Conservation (phyloP, 2,113 vertebrate genomes). For the Tretioscincus oriximinensis region DNA sequence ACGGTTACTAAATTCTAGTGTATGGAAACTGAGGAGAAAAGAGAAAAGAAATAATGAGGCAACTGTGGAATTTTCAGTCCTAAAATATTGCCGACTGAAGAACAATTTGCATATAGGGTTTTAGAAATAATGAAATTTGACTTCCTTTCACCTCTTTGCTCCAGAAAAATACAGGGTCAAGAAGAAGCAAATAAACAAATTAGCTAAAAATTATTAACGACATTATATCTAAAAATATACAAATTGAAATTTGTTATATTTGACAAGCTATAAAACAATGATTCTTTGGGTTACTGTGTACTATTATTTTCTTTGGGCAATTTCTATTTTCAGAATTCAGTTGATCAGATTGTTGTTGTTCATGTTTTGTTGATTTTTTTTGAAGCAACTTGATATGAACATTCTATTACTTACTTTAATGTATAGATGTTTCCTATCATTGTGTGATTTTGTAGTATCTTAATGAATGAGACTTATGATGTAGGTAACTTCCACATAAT, state of each 20-base stretch:
- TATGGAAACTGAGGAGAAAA: neutral
- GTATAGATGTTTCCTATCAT: neutral
- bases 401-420: neutral
- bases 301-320: neutral
- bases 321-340: neutral
- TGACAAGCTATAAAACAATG: neutral
- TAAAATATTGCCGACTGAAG: slow-evolving; percentile 20
- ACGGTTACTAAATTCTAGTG: neutral
- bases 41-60: neutral
- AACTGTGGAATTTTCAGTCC: neutral
- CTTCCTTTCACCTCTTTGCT: neutral
- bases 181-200: neutral
- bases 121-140: neutral
- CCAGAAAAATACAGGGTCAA: neutral
- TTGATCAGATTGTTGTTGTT: neutral
- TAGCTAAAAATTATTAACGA: neutral
- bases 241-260: neutral
- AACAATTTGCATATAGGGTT: slow-evolving; percentile 1
- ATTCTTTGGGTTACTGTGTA: neutral
- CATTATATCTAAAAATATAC: neutral
- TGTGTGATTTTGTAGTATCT: neutral
- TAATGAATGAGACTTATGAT: neutral
- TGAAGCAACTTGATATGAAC: neutral
- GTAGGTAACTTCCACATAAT: too few relatives aligned
- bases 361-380: neutral